Evolutionary conservation across 2,113 vertebrate genomes (phyloP).

Genomic region (Pterophyllum scalare): DNA sequence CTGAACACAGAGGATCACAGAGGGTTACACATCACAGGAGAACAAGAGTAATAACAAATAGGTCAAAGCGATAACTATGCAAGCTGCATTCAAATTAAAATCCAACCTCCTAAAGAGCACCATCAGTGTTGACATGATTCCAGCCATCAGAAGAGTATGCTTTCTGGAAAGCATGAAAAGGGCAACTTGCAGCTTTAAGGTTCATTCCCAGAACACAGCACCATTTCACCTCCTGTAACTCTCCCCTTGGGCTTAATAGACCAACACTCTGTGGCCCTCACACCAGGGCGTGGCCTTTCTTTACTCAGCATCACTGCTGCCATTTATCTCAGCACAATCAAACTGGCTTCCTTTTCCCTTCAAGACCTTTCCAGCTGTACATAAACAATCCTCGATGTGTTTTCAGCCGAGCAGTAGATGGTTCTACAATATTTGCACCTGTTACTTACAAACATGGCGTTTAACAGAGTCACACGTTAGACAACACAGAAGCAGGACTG

Average conservation of each 20-base stretch:
- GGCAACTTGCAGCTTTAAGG: neutral
- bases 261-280: neutral
- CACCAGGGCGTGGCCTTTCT: slow-evolving; percentile 17
- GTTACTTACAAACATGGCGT: slow-evolving; percentile 1
- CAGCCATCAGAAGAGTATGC: neutral
- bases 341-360: slow-evolving; percentile 19
- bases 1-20: no score
- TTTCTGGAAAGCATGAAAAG: slow-evolving; percentile 20
- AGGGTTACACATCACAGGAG: no score
- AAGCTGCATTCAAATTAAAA: no score
- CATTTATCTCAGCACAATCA: slow-evolving; percentile 27
- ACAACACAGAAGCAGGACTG: neutral
- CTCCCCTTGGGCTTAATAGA: slow-evolving; percentile 4
- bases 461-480: neutral
- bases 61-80: no score
- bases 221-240: slow-evolving; percentile 19
- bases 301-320: neutral
- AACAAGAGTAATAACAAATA: no score
- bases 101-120: neutral
- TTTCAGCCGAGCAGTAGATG: slow-evolving; percentile 28
- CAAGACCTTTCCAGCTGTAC: slow-evolving; percentile 30
- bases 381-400: slow-evolving; percentile 13
- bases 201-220: slow-evolving; percentile 5
- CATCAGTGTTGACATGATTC: neutral
- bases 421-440: neutral